Evolutionary conservation across 2,888 invertebrate genomes (phyloP).

Genomic region (Adelphocoris suturalis): DNA sequence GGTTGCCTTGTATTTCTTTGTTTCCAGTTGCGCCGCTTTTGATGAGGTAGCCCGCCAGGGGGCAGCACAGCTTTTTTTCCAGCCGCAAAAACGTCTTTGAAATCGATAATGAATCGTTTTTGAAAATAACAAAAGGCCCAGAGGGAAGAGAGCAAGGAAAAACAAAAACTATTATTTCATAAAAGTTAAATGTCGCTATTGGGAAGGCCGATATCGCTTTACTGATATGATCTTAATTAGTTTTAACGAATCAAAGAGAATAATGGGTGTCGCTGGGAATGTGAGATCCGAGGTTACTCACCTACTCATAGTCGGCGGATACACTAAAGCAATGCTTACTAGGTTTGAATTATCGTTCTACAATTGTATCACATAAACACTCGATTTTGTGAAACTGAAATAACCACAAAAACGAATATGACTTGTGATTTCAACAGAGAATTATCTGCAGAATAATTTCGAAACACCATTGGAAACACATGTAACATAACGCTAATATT

Average conservation of each 20-base stretch:
- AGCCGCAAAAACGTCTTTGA: constrained; percentile 28
- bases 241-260: constrained; percentile 40
- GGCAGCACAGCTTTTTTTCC: constrained; percentile 18
- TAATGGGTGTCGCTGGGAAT: background rate
- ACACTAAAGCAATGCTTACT: too few species aligned
- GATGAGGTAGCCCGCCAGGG: constrained; percentile 46
- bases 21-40: constrained; percentile 45
- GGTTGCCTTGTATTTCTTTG: constrained; percentile 34
- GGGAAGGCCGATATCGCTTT: constrained; percentile 34
- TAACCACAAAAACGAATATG: too few species aligned
- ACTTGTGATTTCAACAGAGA: too few species aligned
- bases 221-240: constrained; percentile 68
- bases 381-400: too few species aligned
- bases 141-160: background rate
- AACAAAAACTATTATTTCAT: constrained; percentile 56
- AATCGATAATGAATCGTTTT: constrained; percentile 68
- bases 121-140: constrained; percentile 22
- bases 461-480: too few species aligned
- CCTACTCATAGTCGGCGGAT: background rate
- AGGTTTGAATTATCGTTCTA: too few species aligned
- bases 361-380: background rate
- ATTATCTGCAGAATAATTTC: too few species aligned
- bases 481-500: too few species aligned
- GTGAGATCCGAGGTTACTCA: constrained; percentile 19
- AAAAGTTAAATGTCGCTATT: constrained; percentile 62